Percentiles rank a stretch among this genome's conserved stretches.
Conservation (phyloP, 1,140 invertebrate genomes). For the Nomia melanderi region DNA sequence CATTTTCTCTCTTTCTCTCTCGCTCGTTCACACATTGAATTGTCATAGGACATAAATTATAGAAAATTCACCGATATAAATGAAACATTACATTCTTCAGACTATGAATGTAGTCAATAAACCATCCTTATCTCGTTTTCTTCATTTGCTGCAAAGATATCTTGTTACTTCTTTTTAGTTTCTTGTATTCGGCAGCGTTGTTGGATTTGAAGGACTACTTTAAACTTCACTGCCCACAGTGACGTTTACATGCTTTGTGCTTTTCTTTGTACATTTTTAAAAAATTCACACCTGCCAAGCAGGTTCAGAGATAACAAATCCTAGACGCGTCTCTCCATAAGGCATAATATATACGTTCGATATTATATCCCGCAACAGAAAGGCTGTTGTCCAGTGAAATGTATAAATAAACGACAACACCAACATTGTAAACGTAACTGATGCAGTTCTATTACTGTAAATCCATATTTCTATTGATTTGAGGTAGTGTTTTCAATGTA, state of each 20-base stretch:
- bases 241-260: constrained; percentile 57
- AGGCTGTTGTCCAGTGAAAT: constrained; percentile 35
- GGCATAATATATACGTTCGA: constrained; percentile 46
- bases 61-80: constrained; percentile 75
- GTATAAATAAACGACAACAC: constrained; percentile 54
- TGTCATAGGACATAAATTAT: constrained; percentile 72
- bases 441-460: constrained; percentile 70
- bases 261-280: constrained; percentile 61
- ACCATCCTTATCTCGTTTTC: constrained; percentile 75
- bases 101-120: constrained; percentile 79
- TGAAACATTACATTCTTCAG: constrained; percentile 71
- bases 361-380: constrained; percentile 51
- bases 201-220: constrained; percentile 78
- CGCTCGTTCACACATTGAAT: constrained; percentile 67
- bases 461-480: constrained; percentile 78
- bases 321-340: constrained; percentile 40
- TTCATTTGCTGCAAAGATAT: constrained; percentile 74
- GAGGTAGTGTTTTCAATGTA: constrained; percentile 79
- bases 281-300: constrained; percentile 44
- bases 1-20: constrained; percentile 35
- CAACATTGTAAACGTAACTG: constrained; percentile 71
- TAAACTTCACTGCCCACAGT: constrained; percentile 55
- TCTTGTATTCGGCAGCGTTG: constrained; percentile 72
- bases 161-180: constrained; percentile 61
- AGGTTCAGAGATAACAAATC: constrained; percentile 52